Evolutionary conservation across 2,797 vertebrate species (phyloP).

Genomic region (Danio albolineatus): DNA sequence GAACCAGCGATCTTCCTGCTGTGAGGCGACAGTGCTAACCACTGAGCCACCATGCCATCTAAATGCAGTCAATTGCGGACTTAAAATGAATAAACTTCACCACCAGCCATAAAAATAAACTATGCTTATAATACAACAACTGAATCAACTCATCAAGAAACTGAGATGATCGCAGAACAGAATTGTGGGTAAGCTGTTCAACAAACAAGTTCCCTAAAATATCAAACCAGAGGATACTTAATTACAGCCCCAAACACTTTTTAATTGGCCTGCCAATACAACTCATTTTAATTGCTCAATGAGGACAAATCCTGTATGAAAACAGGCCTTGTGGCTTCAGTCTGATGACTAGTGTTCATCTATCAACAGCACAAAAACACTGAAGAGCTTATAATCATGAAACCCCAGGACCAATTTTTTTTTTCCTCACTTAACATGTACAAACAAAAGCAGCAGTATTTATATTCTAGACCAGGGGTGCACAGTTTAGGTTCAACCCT

Average conservation of each 20-base stretch:
- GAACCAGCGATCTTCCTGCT: too few species aligned
- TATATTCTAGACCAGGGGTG: neutral
- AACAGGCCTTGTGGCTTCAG: slow-evolving; percentile 33
- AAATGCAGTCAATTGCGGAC: too few species aligned
- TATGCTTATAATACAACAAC: too few species aligned
- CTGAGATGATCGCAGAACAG: too few species aligned
- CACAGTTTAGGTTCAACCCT: too few species aligned
- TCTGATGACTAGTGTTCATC: slow-evolving; percentile 22
- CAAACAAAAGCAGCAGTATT: neutral
- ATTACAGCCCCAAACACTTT: slow-evolving; percentile 22
- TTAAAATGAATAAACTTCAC: too few species aligned
- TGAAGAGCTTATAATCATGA: slow-evolving; percentile 14
- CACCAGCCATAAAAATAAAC: too few species aligned
- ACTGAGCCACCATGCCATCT: too few species aligned
- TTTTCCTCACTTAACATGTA: neutral
- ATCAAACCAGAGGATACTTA: slow-evolving; percentile 45
- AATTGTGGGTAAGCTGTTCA: too few species aligned
- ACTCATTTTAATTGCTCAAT: slow-evolving; percentile 50
- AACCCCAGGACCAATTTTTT: neutral
- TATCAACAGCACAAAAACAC: slow-evolving; percentile 1
- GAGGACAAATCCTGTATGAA: slow-evolving; percentile 47
- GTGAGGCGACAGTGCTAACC: too few species aligned
- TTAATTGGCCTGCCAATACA: slow-evolving; percentile 52
- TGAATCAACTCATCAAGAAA: too few species aligned
- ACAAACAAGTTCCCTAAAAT: slow-evolving; percentile 13